Conservation (phyloP, 2,113 vertebrate genomes). For the Odocoileus virginianus region DNA sequence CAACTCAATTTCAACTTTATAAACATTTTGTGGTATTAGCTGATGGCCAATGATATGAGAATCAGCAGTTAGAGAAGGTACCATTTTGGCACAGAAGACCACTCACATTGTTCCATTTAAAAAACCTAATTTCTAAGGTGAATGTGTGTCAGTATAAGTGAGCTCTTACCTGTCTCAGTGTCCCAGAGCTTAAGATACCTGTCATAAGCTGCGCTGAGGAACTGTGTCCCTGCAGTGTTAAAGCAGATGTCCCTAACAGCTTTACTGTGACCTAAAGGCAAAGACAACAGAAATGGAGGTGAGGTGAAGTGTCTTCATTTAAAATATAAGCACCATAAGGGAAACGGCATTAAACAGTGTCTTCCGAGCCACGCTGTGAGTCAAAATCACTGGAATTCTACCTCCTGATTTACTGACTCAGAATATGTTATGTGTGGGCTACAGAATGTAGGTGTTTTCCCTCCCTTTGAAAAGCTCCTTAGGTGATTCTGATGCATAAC, state of each 20-base stretch:
- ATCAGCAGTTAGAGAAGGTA: background rate
- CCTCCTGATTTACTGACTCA: background rate
- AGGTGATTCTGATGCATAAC: background rate
- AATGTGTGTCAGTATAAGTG: background rate
- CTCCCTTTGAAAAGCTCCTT: background rate
- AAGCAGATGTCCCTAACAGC: conserved; percentile 97
- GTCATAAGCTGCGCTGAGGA: conserved; percentile 96
- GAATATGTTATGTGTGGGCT: background rate
- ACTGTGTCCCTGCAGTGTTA: conserved; percentile 92
- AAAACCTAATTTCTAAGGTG: background rate
- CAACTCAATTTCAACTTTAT: background rate
- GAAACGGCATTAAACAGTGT: background rate
- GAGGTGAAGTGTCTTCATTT: background rate
- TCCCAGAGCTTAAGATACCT: conserved; percentile 99
- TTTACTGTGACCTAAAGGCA: conserved; percentile 92
- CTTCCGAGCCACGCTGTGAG: background rate
- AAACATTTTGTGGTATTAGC: background rate
- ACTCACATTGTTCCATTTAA: background rate
- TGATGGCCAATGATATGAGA: background rate
- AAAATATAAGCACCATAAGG: background rate
- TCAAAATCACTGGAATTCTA: background rate
- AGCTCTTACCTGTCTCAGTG: conserved; percentile 91
- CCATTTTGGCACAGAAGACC: background rate
- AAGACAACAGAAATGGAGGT: conserved; percentile 22
- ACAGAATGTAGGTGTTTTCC: background rate